A percentile compares a stretch with the other conserved stretches of the same genome.
phyloP scores from a whole-genome alignment of 2,797 vertebrate species.

The Pelodytes ibericus region DNA sequence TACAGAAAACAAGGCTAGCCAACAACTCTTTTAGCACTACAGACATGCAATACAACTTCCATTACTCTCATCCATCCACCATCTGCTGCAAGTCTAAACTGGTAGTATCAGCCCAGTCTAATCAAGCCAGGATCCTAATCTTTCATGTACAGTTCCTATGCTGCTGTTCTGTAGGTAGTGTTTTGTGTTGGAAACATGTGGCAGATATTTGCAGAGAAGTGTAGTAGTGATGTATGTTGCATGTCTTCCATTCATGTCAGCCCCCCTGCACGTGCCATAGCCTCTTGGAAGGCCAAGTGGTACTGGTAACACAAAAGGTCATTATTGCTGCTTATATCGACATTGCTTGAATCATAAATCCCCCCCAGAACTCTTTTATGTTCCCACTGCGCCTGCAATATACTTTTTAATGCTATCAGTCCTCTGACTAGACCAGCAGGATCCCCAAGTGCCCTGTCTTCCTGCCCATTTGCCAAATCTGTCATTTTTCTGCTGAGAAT shows the following conservation, averaged over 20 bases:
- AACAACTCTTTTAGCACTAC: too few relatives aligned
- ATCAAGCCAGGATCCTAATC: too few relatives aligned
- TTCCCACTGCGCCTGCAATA: constrained; percentile 1
- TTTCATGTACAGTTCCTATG: too few relatives aligned
- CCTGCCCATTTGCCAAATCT: constrained; percentile 48
- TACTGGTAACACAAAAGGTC: not conserved
- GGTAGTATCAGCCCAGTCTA: too few relatives aligned
- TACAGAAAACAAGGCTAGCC: too few relatives aligned
- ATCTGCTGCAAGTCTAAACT: too few relatives aligned
- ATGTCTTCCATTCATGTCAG: not conserved
- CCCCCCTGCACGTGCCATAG: not conserved
- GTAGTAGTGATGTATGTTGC: not conserved
- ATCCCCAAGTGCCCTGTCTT: constrained; percentile 18
- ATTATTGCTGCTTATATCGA: constrained; percentile 1
- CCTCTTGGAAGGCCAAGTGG: not conserved
- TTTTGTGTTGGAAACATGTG: too few relatives aligned
- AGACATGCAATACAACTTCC: too few relatives aligned
- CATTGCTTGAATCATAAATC: not conserved
- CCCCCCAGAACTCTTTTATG: not conserved
- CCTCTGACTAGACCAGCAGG: constrained; percentile 19
- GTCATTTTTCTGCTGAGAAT: constrained; percentile 49
- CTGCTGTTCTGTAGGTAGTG: too few relatives aligned
- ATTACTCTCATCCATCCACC: too few relatives aligned
- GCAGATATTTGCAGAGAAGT: too few relatives aligned
- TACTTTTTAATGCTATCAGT: constrained; percentile 13